Percentiles rank a stretch among this genome's conserved stretches.
phyloP scores from a whole-genome alignment of 2,113 vertebrate genomes.

The Dascyllus trimaculatus region DNA sequence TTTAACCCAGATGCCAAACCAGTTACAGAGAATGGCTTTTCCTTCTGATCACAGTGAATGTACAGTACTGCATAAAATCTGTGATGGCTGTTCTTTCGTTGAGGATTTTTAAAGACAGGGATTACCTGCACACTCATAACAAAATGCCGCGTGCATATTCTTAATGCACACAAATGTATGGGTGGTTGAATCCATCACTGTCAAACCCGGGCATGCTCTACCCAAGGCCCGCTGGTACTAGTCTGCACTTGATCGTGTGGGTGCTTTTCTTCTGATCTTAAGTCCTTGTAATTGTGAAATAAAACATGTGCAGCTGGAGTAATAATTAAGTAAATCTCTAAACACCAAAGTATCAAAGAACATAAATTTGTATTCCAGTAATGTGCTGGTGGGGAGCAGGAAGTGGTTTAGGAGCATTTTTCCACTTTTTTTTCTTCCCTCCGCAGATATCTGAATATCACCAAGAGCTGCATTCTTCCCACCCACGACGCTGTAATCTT shows the following conservation, averaged over 20 bases:
- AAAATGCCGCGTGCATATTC: slow-evolving; percentile 33
- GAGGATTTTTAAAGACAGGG: slow-evolving; percentile 38
- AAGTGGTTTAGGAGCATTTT: slow-evolving; percentile 17
- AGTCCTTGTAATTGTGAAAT: slow-evolving; percentile 47
- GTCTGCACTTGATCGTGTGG: slow-evolving; percentile 47
- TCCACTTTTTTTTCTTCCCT: neutral
- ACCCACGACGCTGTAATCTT: slow-evolving; percentile 1
- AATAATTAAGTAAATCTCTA: slow-evolving; percentile 25
- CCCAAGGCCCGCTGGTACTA: slow-evolving; percentile 25
- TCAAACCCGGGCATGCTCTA: slow-evolving; percentile 41
- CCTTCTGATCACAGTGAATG: slow-evolving; percentile 26
- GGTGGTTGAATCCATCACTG: slow-evolving; percentile 61
- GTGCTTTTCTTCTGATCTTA: slow-evolving; percentile 20
- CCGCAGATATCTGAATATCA: neutral
- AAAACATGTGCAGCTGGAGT: slow-evolving; percentile 22
- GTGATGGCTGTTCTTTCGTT: slow-evolving; percentile 37
- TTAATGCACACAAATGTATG: slow-evolving; percentile 53
- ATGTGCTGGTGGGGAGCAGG: slow-evolving; percentile 25
- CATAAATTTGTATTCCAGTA: slow-evolving; percentile 13
- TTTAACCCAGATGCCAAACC: slow-evolving; percentile 36
- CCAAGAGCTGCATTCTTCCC: slow-evolving; percentile 3
- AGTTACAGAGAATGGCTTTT: slow-evolving; percentile 21
- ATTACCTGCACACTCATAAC: slow-evolving; percentile 24
- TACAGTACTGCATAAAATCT: slow-evolving; percentile 19
- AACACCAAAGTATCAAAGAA: slow-evolving; percentile 11